These are phyloP conservation scores for Pedicia rivosa DNA, from an alignment of 2,888 invertebrate genomes.

Conservation along the genomic window DNA sequence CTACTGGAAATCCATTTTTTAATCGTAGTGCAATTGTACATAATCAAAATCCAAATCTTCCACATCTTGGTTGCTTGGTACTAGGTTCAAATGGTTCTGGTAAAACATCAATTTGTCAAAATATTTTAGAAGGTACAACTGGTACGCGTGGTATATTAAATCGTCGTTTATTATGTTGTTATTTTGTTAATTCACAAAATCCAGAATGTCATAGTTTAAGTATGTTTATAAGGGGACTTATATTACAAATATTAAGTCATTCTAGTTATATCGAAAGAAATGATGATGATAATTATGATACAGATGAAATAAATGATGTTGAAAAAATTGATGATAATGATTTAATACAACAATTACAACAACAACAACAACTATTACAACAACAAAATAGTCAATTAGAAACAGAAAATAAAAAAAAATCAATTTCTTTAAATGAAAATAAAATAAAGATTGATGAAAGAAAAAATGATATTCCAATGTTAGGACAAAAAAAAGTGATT, in stretches of 20 bases:
- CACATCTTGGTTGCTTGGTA: constrained; percentile 54
- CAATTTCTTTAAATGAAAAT: background rate
- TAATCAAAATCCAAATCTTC: constrained; percentile 6
- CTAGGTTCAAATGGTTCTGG: constrained; percentile 89
- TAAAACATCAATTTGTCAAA: constrained; percentile 79
- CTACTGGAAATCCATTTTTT: background rate
- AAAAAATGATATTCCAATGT: no score
- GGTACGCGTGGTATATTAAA: constrained; percentile 36
- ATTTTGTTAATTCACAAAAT: constrained; percentile 75
- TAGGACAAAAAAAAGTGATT: background rate
- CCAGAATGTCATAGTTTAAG: constrained; percentile 72
- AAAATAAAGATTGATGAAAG: no score
- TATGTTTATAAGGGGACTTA: constrained; percentile 69
- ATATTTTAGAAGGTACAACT: constrained; percentile 34
- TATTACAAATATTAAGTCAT: constrained; percentile 68
- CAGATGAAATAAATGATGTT: constrained; percentile 21
- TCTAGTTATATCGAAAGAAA: constrained; percentile 33
- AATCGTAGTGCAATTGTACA: constrained; percentile 1
- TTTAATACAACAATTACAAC: background rate
- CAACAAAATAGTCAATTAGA: background rate
- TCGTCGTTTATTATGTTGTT: constrained; percentile 66
- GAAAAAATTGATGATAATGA: constrained; percentile 17
- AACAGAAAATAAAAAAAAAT: background rate
- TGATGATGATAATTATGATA: constrained; percentile 19
- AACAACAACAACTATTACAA: no score